A percentile compares a stretch with the other conserved stretches of the same genome.
phyloP scores from a whole-genome alignment of 2,113 vertebrate genomes.

The Urocolius indicus region DNA sequence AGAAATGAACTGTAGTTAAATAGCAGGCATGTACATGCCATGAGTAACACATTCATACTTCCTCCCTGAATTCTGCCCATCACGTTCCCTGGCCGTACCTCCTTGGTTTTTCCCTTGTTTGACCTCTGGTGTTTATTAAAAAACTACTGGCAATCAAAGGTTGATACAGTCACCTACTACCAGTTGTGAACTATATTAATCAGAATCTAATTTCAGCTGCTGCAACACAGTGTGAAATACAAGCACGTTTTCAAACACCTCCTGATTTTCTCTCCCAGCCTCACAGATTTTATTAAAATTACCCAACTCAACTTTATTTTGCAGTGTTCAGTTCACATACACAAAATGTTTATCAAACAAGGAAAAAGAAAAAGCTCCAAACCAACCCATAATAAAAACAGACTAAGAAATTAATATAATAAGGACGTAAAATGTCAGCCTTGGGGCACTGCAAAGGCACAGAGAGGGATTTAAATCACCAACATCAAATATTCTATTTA shows the following conservation, averaged over 20 bases:
- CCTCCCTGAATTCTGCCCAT: neutral
- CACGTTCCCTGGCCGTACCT: neutral
- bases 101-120: neutral
- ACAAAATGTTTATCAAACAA: neutral
- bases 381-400: neutral
- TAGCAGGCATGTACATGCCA: neutral
- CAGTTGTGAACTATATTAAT: neutral
- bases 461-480: neutral
- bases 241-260: neutral
- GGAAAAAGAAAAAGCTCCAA: neutral
- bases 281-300: neutral
- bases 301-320: neutral
- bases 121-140: neutral
- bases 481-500: neutral
- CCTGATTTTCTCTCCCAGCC: neutral
- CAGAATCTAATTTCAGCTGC: slow-evolving; percentile 31
- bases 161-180: neutral
- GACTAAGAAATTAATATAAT: neutral
- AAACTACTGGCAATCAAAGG: neutral
- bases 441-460: neutral
- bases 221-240: neutral
- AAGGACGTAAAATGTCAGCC: neutral
- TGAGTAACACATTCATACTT: neutral
- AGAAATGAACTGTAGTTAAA: neutral
- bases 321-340: neutral